Percentiles rank a stretch among this genome's conserved stretches.
These are phyloP conservation scores for Meloidogyne chitwoodi DNA, from an alignment of 1,140 invertebrate genomes.

Conservation along the genomic window DNA sequence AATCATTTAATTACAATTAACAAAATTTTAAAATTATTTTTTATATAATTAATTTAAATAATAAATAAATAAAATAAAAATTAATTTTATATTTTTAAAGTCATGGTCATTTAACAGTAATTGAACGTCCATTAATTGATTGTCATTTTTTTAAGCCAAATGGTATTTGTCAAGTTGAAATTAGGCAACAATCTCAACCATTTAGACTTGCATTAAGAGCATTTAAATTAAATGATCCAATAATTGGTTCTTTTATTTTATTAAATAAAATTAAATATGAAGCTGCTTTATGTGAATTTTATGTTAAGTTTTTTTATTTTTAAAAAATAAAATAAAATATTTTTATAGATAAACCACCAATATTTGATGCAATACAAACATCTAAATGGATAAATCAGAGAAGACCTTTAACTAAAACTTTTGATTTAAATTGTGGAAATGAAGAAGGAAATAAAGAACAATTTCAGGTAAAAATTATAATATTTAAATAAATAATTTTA, in stretches of 20 bases:
- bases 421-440: slow-evolving; percentile 38
- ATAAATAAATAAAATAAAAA: no score
- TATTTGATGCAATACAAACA: slow-evolving; percentile 41
- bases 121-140: slow-evolving; percentile 34
- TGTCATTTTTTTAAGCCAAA: slow-evolving; percentile 40
- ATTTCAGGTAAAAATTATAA: neutral
- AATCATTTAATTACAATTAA: no score
- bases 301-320: slow-evolving; percentile 28
- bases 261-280: slow-evolving; percentile 41
- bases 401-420: slow-evolving; percentile 35
- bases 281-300: slow-evolving; percentile 33
- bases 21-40: no score
- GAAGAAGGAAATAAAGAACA: slow-evolving; percentile 10
- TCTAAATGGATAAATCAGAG: slow-evolving; percentile 16
- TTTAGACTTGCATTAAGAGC: slow-evolving; percentile 41
- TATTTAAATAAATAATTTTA: no score
- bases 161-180: slow-evolving; percentile 39
- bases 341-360: slow-evolving; percentile 31
- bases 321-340: neutral
- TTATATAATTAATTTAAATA: no score
- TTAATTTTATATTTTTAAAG: neutral
- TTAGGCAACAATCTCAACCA: slow-evolving; percentile 27
- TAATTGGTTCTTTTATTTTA: slow-evolving; percentile 43
- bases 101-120: slow-evolving; percentile 43
- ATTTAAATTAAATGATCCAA: slow-evolving; percentile 34